phyloP scores from a whole-genome alignment of 37 sponge, comb jelly and placozoan species.

The Lycopodina hypogea region DNA sequence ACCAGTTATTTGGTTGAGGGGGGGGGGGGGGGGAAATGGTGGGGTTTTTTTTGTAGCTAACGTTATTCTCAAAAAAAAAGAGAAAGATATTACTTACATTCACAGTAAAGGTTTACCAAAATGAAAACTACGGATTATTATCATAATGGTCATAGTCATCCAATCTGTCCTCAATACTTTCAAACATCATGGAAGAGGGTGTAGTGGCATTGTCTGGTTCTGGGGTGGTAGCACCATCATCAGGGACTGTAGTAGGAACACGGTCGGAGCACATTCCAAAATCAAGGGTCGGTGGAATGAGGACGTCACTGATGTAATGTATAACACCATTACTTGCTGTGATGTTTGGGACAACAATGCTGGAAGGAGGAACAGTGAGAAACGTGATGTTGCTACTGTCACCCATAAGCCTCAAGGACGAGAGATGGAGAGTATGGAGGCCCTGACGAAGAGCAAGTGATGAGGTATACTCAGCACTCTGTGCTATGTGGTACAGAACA shows the following conservation, averaged over 20 bases:
- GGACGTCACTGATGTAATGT: slow-evolving; percentile 18
- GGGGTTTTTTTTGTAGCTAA: too few species aligned
- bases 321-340: slow-evolving; percentile 57
- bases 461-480: slow-evolving; percentile 28
- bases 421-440: slow-evolving; percentile 10
- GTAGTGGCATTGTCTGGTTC: too few species aligned
- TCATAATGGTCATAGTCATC: too few species aligned
- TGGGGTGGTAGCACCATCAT: too few species aligned
- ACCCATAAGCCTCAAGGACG: background rate
- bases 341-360: slow-evolving; percentile 24
- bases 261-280: slow-evolving; percentile 20
- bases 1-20: too few species aligned
- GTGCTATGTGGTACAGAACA: slow-evolving; percentile 31
- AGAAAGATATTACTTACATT: too few species aligned
- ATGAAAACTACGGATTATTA: too few species aligned
- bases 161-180: too few species aligned
- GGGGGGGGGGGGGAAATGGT: too few species aligned
- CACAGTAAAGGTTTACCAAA: too few species aligned
- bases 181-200: too few species aligned
- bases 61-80: too few species aligned
- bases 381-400: slow-evolving; percentile 8
- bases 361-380: background rate
- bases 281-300: slow-evolving; percentile 25
- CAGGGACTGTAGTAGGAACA: slow-evolving; percentile 38
- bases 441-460: slow-evolving; percentile 10